Base-by-base conservation (phyloP, 2,888 invertebrate species). In the Chrysolina americana region DNA sequence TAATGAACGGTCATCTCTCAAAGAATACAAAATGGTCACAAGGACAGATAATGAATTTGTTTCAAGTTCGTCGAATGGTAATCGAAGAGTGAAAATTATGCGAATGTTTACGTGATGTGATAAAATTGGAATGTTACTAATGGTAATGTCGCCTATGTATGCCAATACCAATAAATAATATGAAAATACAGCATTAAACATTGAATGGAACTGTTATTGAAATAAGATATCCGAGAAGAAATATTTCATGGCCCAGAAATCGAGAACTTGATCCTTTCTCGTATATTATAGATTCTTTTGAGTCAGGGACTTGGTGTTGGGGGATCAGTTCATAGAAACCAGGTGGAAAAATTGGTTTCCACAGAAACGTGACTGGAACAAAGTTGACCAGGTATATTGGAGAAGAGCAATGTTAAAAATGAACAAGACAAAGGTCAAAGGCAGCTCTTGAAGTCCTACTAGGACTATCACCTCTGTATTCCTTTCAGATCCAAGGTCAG, bases 101-200 rank as follows among this genome's bases (percentile, higher is more conserved):
- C 59, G 59, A 59, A 36, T 59, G 59, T 59, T 59, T 59, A 63
- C 44, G 44, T 70, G 70, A 70, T 70, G 70, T 62, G 59, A 70
- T 70, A 62, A 62, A 62, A 63, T 63, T 15, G 70, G 70, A 62
- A 70, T 70, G 68, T 68, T n/a, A 68, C 50, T 53, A 41, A 53
- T 53, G 59, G 41, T 44, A 63, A 70, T 59, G 44, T 36, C 59
- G 36, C 59, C 19, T 59, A 59, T 59, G 23, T 36, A 59, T 59
- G 59, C 36, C 59, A 59, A 28, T 59, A 36, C 13, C 15, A 28
- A 59, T 59, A 59, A 59, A 59, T 53, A 59, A 59, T 59, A n/a
- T 36, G 59, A 28, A 36, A 59, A 59, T 28, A 59, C n/a, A n/a
- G 36, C n/a, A 36, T 59, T 10, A 36, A 59, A 36, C 59, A 59